These are phyloP conservation scores for Glandiceps talaboti DNA, from an alignment of 53 echinoderm and acorn worm species.

Conservation along the genomic window DNA sequence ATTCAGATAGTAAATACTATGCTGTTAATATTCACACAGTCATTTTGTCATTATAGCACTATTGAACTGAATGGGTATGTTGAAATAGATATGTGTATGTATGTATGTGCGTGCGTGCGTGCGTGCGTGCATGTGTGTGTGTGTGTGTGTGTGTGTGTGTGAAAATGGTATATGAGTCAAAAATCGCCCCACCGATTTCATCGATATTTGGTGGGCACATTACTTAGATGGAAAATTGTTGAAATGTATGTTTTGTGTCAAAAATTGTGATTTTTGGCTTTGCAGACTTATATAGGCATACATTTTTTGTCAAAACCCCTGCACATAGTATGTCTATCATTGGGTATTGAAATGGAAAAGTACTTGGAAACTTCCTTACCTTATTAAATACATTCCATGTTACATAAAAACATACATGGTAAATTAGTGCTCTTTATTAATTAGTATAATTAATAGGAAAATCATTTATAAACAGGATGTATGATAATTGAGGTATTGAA, in stretches of 20 bases:
- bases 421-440: too few relatives aligned
- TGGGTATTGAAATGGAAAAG: too few relatives aligned
- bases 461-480: too few relatives aligned
- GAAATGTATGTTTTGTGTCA: constrained; percentile 1
- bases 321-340: too few relatives aligned
- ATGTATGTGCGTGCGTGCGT: neutral
- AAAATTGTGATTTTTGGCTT: neutral
- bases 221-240: too few relatives aligned
- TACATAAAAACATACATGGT: too few relatives aligned
- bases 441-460: too few relatives aligned
- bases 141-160: neutral
- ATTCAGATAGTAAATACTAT: neutral
- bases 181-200: neutral
- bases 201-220: neutral
- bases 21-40: neutral
- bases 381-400: too few relatives aligned
- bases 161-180: neutral
- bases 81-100: neutral
- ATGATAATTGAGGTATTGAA: too few relatives aligned
- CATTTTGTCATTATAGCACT: neutral
- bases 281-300: neutral
- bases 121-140: neutral
- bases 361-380: too few relatives aligned
- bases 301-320: neutral
- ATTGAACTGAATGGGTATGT: too few relatives aligned